Base-by-base conservation (phyloP, 2,797 vertebrate species). In the Liasis olivaceus region DNA sequence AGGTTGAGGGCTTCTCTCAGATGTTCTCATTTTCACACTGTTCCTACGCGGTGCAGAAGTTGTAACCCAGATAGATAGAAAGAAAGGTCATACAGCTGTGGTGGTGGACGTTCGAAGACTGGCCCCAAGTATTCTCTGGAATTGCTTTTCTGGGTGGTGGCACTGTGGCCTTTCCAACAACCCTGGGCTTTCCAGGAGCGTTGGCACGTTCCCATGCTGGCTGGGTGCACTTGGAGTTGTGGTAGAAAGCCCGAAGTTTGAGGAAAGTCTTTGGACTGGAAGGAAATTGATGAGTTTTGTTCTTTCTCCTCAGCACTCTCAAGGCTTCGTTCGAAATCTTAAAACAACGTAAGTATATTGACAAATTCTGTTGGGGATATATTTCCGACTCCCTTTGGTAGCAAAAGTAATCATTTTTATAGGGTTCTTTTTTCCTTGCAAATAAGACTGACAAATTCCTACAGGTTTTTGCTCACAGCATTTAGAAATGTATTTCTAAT, bases 291-390 rank as follows among this genome's bases (percentile, higher is more conserved):
- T 47, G 72, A 12, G 14, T 31, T 96, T 94, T 97, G 94, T 91
- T 17, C 2, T n/a, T 51, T 22, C 84, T 89, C 88, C 81, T 72
- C 96, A 99, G 99, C 96, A 98, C 99, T 60, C 96, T 99, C 97
- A 98, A 96, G 96, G 93, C 97, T 88, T 99, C 99, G 2, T 98
- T 99, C 92, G 99, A 99, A 89, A 98, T 96, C 87, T 98, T 99
- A 95, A 99, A 99, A 97, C 97, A 98, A 96, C 98, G 99, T 99
- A 97, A 98, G 99, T 98, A 93, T 87, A 90, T 62, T 20, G 1
- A 22, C n/a, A 89, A 56, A 64, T 9, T 64, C 22, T n/a, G 0
- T 0, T 59, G 3, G 14, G 54, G 5, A n/a, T n/a, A 3, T 60
- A 15, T 64, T 87, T 90, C 63, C 28, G n/a, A 5, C 31, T 22